Evolutionary conservation across 2,113 vertebrate species (phyloP).

Genomic region (Macquaria ambigua): DNA sequence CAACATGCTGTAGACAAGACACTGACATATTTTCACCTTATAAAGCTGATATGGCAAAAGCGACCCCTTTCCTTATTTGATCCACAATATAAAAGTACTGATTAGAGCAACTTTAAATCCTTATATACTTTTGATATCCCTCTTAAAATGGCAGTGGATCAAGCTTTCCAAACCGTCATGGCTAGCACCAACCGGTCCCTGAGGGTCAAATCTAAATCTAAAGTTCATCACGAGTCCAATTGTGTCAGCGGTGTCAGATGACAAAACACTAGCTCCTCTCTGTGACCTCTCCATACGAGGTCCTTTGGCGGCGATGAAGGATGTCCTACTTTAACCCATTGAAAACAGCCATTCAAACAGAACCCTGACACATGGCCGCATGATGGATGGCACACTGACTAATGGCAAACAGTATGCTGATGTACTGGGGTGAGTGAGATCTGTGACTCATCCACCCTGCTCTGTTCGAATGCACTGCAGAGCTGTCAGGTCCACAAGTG

Average conservation of each 20-base stretch:
- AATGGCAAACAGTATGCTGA: constrained; percentile 63
- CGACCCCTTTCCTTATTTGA: background rate
- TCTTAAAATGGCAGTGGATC: background rate
- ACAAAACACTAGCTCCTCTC: constrained; percentile 30
- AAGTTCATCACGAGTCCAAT: constrained; percentile 41
- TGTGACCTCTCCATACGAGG: constrained; percentile 41
- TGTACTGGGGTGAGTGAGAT: constrained; percentile 18
- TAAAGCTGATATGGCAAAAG: background rate
- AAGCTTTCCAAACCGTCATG: background rate
- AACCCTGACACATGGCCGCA: constrained; percentile 32
- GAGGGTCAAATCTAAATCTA: constrained; percentile 4
- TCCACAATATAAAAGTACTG: background rate
- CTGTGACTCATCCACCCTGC: constrained; percentile 51
- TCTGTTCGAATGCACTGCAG: constrained; percentile 16
- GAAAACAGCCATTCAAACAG: constrained; percentile 55
- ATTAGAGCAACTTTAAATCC: background rate
- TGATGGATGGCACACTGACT: constrained; percentile 58
- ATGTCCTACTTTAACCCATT: constrained; percentile 28
- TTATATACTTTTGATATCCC: too few relatives aligned
- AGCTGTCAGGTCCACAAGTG: constrained; percentile 10
- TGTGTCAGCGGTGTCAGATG: constrained; percentile 35
- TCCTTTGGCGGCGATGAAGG: constrained; percentile 21
- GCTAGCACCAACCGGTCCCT: background rate
- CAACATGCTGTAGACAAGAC: background rate
- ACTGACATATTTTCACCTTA: background rate